These are phyloP conservation scores for Sorex maritimensis DNA, from an alignment of 2,797 vertebrate species.

Conservation along the genomic window DNA sequence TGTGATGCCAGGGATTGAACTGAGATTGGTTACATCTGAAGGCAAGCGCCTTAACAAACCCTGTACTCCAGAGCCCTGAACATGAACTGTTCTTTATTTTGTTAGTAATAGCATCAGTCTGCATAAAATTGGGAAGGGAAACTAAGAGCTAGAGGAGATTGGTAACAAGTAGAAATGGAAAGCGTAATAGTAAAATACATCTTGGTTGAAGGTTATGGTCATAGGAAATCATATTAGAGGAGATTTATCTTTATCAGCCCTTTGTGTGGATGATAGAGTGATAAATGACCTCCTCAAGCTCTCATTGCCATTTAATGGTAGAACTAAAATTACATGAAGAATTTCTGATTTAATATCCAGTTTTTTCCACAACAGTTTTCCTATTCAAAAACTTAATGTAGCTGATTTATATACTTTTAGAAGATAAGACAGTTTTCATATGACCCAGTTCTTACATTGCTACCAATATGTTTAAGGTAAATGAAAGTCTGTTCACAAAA, in stretches of 20 bases:
- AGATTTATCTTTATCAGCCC: not conserved
- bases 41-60: too few species aligned
- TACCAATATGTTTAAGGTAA: not conserved
- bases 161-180: conserved; percentile 19
- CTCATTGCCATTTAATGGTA: not conserved
- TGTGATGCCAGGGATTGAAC: too few species aligned
- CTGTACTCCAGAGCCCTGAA: too few species aligned
- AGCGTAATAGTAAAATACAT: not conserved
- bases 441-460: not conserved
- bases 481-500: conserved; percentile 24
- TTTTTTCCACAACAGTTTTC: not conserved
- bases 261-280: conserved; percentile 1
- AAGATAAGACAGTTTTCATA: conserved; percentile 44
- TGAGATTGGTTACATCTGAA: too few species aligned
- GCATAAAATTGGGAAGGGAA: not conserved
- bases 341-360: not conserved
- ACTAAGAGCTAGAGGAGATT: not conserved
- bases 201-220: not conserved
- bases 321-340: conserved; percentile 29
- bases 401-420: not conserved
- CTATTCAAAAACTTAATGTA: conserved; percentile 19
- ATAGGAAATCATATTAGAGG: conserved; percentile 3
- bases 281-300: not conserved
- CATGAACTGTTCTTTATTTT: not conserved
- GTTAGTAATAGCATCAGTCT: not conserved